phyloP scores from a whole-genome alignment of 1,140 invertebrate species.

The Trachelipus rathkii region DNA sequence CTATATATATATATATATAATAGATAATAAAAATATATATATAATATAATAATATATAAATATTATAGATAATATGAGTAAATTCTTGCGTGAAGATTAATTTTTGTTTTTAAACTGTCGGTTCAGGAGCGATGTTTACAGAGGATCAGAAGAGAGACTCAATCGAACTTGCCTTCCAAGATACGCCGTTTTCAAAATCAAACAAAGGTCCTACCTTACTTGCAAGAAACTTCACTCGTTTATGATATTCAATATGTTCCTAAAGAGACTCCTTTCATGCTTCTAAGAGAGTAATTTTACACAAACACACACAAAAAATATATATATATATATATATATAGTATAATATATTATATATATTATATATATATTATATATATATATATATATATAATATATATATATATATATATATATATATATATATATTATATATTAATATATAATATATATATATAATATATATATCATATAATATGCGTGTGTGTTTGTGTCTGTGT shows the following conservation, averaged over 20 bases:
- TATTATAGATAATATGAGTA: too few relatives aligned
- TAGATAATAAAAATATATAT: too few relatives aligned
- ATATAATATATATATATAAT: too few relatives aligned
- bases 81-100: neutral
- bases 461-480: too few relatives aligned
- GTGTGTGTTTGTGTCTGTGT: too few relatives aligned
- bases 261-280: slow-evolving; percentile 80
- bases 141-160: slow-evolving; percentile 79
- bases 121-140: slow-evolving; percentile 80
- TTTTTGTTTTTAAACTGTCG: slow-evolving; percentile 1
- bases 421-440: slow-evolving; percentile 7
- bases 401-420: slow-evolving; percentile 19
- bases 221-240: slow-evolving; percentile 76
- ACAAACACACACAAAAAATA: too few relatives aligned
- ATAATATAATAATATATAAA: too few relatives aligned
- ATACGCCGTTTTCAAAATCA: slow-evolving; percentile 86
- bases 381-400: slow-evolving; percentile 11
- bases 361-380: neutral
- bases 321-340: too few relatives aligned
- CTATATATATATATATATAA: too few relatives aligned
- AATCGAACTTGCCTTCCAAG: slow-evolving; percentile 83
- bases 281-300: slow-evolving; percentile 71
- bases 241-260: slow-evolving; percentile 88
- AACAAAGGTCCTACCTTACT: slow-evolving; percentile 75
- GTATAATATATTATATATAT: too few relatives aligned